Percentiles rank a stretch among this genome's conserved stretches.
Evolutionary conservation across 2,113 vertebrate species (phyloP).

Genomic region (Maccullochella peelii): DNA sequence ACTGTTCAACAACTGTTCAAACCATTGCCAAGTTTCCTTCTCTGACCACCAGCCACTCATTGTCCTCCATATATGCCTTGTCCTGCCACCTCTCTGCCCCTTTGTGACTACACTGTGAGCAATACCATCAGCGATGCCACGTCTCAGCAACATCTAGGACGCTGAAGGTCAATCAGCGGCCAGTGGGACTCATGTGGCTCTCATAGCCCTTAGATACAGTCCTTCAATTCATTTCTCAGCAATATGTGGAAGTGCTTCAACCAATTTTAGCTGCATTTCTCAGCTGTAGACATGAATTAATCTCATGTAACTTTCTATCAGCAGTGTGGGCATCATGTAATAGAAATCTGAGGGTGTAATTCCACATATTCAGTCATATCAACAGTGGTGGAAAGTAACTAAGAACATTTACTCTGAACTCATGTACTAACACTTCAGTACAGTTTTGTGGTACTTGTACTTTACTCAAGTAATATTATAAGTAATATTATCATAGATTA

Average conservation of each 20-base stretch:
- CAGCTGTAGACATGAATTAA: background rate
- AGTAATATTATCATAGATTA: background rate
- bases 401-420: background rate
- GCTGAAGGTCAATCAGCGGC: constrained; percentile 39
- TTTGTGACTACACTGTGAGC: constrained; percentile 36
- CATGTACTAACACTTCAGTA: background rate
- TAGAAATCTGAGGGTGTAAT: background rate
- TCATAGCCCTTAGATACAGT: background rate
- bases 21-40: background rate
- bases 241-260: background rate
- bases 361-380: background rate
- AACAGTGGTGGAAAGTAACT: background rate
- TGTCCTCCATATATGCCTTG: background rate
- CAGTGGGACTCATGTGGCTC: background rate
- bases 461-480: no score
- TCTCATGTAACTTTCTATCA: constrained; percentile 2
- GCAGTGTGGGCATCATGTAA: background rate
- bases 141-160: constrained; percentile 21
- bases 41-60: background rate
- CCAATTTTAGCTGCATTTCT: constrained; percentile 15
- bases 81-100: constrained; percentile 21
- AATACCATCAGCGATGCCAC: constrained; percentile 15
- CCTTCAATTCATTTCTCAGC: background rate
- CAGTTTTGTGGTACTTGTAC: no score
- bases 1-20: background rate